Evolutionary conservation across 2,113 vertebrate species (phyloP).

Genomic region (Synchiropus splendidus): DNA sequence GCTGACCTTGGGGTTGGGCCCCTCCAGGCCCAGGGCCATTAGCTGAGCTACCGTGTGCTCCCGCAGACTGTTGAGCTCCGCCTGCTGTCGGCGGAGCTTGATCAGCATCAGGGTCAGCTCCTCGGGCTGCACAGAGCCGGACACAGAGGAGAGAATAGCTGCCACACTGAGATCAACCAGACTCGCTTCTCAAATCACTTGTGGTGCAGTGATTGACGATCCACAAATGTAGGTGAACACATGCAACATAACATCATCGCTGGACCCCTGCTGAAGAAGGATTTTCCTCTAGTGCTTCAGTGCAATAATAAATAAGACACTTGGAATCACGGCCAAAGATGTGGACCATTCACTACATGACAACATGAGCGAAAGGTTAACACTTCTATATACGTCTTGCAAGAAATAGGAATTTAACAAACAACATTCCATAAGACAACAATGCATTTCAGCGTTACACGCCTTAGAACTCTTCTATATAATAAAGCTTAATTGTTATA

Average conservation of each 20-base stretch:
- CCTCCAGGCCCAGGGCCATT: constrained; percentile 85
- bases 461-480: too few species aligned
- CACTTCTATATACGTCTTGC: too few species aligned
- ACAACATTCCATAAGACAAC: too few species aligned
- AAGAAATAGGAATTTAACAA: too few species aligned
- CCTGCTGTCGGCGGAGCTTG: constrained; percentile 96
- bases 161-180: constrained; percentile 1
- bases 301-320: background rate
- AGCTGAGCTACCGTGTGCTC: constrained; percentile 92
- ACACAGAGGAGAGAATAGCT: constrained; percentile 24
- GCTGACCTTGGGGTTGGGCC: constrained; percentile 96
- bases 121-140: constrained; percentile 80
- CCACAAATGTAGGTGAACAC: background rate
- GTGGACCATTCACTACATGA: too few species aligned
- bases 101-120: constrained; percentile 97
- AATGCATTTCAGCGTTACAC: too few species aligned
- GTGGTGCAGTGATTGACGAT: background rate
- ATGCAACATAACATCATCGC: too few species aligned
- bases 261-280: too few species aligned
- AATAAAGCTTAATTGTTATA: too few species aligned
- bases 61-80: constrained; percentile 89
- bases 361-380: too few species aligned
- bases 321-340: too few species aligned
- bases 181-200: too few species aligned
- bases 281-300: background rate